Percentiles rank a stretch among this genome's conserved stretches.
Conservation (phyloP, 2,888 invertebrate genomes). For the Dilophus febrilis region DNA sequence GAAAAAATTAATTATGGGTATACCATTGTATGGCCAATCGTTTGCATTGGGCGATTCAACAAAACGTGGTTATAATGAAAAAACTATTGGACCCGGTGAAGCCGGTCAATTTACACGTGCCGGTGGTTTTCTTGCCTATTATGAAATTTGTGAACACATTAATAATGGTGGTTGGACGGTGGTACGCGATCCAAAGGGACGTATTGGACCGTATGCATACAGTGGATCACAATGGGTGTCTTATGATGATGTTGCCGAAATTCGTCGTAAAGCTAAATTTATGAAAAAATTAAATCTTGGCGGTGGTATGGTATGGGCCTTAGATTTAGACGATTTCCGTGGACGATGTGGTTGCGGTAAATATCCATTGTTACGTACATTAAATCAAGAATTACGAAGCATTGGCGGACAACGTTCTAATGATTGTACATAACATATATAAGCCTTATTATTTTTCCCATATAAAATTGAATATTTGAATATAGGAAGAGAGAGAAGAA, state of each 20-base stretch:
- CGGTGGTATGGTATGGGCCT: constrained; percentile 63
- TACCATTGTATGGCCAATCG: constrained; percentile 62
- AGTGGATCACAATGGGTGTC: constrained; percentile 62
- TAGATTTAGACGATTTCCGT: constrained; percentile 61
- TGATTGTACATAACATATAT: constrained; percentile 34
- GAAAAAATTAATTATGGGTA: constrained; percentile 50
- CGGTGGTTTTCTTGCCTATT: constrained; percentile 58
- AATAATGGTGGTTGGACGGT: constrained; percentile 41
- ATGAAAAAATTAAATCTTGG: constrained; percentile 41
- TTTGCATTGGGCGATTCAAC: constrained; percentile 42
- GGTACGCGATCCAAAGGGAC: constrained; percentile 39
- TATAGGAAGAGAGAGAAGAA: no score
- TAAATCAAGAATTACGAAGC: constrained; percentile 39
- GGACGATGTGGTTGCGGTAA: constrained; percentile 49
- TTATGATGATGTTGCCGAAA: constrained; percentile 51
- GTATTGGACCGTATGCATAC: constrained; percentile 57
- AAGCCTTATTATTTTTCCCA: background rate
- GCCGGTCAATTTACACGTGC: constrained; percentile 51
- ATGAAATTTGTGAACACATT: constrained; percentile 52
- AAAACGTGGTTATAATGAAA: constrained; percentile 37
- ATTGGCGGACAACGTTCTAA: constrained; percentile 26
- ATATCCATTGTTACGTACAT: constrained; percentile 47
- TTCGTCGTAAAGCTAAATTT: constrained; percentile 41
- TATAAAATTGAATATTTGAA: no score
- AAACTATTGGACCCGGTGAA: constrained; percentile 45